Evolutionary conservation across 2,797 vertebrate species (phyloP).

Genomic region (Bovichtus variegatus): DNA sequence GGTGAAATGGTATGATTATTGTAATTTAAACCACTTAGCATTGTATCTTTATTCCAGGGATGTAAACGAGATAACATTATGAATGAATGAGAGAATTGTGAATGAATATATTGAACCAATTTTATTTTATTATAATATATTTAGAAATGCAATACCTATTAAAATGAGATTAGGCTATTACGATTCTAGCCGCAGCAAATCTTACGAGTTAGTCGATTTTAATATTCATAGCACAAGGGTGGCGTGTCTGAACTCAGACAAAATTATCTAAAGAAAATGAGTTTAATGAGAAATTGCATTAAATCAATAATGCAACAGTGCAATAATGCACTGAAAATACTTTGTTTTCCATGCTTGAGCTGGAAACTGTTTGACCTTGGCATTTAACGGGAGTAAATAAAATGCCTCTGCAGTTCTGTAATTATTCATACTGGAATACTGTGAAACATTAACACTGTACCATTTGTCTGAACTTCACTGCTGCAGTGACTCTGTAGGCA

Average conservation of each 20-base stretch:
- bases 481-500: neutral
- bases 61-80: slow-evolving; percentile 25
- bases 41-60: slow-evolving; percentile 44
- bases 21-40: slow-evolving; percentile 68
- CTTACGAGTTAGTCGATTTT: slow-evolving; percentile 22
- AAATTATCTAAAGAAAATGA: slow-evolving; percentile 44
- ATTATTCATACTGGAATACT: slow-evolving; percentile 53
- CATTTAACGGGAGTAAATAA: slow-evolving; percentile 67
- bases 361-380: slow-evolving; percentile 61
- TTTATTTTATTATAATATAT: slow-evolving; percentile 37
- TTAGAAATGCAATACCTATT: slow-evolving; percentile 35
- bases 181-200: slow-evolving; percentile 42
- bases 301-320: slow-evolving; percentile 64
- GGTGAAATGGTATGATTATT: slow-evolving; percentile 64
- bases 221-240: slow-evolving; percentile 45
- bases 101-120: slow-evolving; percentile 50
- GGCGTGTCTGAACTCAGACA: slow-evolving; percentile 6
- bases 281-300: slow-evolving; percentile 43
- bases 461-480: slow-evolving; percentile 20
- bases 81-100: slow-evolving; percentile 46
- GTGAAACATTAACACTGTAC: slow-evolving; percentile 32
- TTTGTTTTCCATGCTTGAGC: slow-evolving; percentile 46
- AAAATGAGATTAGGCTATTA: slow-evolving; percentile 47
- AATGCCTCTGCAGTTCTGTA: slow-evolving; percentile 49
- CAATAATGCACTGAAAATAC: slow-evolving; percentile 35